Evolutionary conservation across 2,113 vertebrate species (phyloP), one percentile per base, ranked within the genome.

Genomic region (Oreochromis aureus): DNA sequence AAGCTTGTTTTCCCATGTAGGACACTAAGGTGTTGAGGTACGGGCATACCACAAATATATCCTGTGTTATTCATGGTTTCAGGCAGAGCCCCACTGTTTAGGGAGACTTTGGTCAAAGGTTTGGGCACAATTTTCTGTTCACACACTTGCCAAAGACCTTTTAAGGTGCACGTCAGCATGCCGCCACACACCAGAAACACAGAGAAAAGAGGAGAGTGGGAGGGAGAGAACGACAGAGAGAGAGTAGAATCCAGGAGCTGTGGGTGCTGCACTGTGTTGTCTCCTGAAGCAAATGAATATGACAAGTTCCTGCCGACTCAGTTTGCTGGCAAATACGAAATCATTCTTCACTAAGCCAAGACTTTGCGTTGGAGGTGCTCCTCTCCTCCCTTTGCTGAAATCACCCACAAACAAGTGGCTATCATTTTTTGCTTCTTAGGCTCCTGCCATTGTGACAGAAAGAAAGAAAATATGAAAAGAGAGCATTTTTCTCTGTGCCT

Each of bases 71-170:
- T 91, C 87, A 85, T 86, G 88, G 92, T 87, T 91, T 87, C 63
- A 89, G 92, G 86, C 84, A 91, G 90, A 92, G 78, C 66, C 87
- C 79, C 79, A 71, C 87, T 92, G 88, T 87, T 91, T 88, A 91
- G 90, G 82, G 80, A 91, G 92, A 92, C 89, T 90, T 87, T 90
- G 90, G 92, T 93, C 89, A 91, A 89, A 92, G 92, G 86, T 91
- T 83, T 86, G 87, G 85, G 66, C 78, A 86, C 81, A 90, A 80
- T 91, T 88, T 89, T 93, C 71, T 84, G 85, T 84, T 91, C 88
- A 92, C 85, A 89, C 56, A 83, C 78, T 89, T 88, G 69, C 89
- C 91, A 91, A 84, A 91, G 90, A 89, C 88, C 91, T 94, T 91
- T 91, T 58, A 81, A 84, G 73, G 89, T 89, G 85, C 82, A 76